These are phyloP conservation scores for Centropristis striata DNA, from an alignment of 2,113 vertebrate genomes.

Conservation along the genomic window DNA sequence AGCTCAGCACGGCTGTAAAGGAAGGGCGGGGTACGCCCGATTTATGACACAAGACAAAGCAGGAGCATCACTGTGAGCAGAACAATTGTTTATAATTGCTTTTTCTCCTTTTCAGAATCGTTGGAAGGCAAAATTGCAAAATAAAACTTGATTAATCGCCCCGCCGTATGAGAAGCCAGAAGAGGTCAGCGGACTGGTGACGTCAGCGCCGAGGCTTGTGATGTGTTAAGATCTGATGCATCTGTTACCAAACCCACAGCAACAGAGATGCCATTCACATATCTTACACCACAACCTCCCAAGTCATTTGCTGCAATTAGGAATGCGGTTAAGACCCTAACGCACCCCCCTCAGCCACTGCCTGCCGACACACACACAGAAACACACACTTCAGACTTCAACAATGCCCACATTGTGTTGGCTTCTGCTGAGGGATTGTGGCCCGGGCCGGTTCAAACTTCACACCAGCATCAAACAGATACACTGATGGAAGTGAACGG, in stretches of 20 bases:
- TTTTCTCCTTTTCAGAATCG: too few species aligned
- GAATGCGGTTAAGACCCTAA: conserved; percentile 63
- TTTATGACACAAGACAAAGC: too few species aligned
- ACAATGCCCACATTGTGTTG: conserved; percentile 79
- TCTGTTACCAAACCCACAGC: conserved; percentile 50
- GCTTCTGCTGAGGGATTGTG: conserved; percentile 40
- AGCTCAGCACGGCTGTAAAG: too few species aligned
- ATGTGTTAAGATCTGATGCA: conserved; percentile 48
- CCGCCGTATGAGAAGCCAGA: neutral
- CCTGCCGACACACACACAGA: conserved; percentile 17
- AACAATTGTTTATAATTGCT: too few species aligned
- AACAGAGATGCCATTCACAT: conserved; percentile 74
- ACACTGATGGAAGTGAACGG: conserved; percentile 9
- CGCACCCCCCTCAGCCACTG: neutral
- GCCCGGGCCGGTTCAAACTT: conserved; percentile 59
- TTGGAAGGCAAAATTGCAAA: too few species aligned
- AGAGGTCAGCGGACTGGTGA: neutral
- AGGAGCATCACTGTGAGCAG: too few species aligned
- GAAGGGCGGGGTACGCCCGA: too few species aligned
- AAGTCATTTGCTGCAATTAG: conserved; percentile 70
- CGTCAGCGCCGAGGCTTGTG: conserved; percentile 32
- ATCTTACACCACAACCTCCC: conserved; percentile 44
- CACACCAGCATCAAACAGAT: conserved; percentile 56
- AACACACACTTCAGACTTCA: conserved; percentile 22
- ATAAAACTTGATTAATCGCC: too few species aligned